A percentile compares a stretch with the other conserved stretches of the same genome.
These are phyloP conservation scores for Rotaria socialis DNA, from an alignment of 2,888 invertebrate species.

Conservation along the genomic window DNA sequence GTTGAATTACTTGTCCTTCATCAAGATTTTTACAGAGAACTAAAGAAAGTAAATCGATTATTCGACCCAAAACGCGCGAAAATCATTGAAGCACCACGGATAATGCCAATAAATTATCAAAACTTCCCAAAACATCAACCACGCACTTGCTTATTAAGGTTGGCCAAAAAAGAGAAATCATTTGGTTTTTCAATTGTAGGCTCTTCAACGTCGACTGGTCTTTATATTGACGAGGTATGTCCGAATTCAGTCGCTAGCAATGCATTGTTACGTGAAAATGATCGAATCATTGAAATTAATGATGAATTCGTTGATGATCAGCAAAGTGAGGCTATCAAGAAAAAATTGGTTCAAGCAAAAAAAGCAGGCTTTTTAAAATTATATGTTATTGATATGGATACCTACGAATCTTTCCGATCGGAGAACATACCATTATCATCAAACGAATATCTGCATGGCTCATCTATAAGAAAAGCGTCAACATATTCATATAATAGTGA, in stretches of 20 bases:
- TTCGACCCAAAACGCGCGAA: neutral
- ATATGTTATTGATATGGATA: neutral
- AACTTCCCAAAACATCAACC: neutral
- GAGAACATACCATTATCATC: neutral
- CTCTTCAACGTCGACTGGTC: neutral
- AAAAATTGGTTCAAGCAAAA: neutral
- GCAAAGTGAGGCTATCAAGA: neutral
- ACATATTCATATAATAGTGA: too few relatives aligned
- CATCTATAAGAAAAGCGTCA: too few relatives aligned
- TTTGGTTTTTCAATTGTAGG: neutral
- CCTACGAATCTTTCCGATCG: neutral
- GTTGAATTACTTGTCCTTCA: neutral
- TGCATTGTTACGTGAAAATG: neutral
- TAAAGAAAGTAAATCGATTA: neutral
- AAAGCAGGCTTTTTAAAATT: neutral
- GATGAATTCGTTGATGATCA: neutral
- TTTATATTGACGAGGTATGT: neutral
- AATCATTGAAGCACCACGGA: neutral
- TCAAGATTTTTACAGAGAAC: neutral
- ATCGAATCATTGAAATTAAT: neutral
- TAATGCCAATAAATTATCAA: neutral
- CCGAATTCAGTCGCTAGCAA: neutral
- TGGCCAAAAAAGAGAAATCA: too few relatives aligned
- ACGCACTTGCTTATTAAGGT: neutral
- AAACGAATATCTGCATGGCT: too few relatives aligned